Conservation (phyloP, 1,140 invertebrate species). For the Tenebrio molitor region DNA sequence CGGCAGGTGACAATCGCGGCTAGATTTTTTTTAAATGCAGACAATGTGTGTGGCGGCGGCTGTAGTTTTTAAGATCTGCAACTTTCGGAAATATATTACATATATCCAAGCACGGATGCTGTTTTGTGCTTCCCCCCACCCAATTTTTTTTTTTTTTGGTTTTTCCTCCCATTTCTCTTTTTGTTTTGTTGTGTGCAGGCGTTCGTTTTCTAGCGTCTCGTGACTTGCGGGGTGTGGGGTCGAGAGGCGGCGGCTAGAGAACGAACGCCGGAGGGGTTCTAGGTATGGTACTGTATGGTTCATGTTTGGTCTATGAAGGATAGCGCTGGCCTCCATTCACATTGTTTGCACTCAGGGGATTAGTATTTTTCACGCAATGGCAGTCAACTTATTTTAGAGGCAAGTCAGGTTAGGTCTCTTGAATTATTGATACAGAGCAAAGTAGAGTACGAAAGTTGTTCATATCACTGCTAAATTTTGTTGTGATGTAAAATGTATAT, state of each 20-base stretch:
- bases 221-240: neutral
- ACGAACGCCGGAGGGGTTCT: constrained; percentile 26
- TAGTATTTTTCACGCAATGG: constrained; percentile 32
- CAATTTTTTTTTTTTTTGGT: neutral
- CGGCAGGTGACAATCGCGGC: constrained; percentile 44
- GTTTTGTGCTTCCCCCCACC: no score
- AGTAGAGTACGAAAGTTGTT: constrained; percentile 50
- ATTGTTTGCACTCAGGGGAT: constrained; percentile 84
- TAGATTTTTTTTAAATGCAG: constrained; percentile 64
- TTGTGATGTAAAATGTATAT: constrained; percentile 59
- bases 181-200: constrained; percentile 33
- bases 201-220: constrained; percentile 10
- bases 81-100: no score
- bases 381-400: constrained; percentile 52
- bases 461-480: constrained; percentile 55
- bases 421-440: constrained; percentile 39
- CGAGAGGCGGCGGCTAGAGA: no score
- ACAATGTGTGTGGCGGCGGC: constrained; percentile 68
- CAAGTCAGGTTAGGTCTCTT: constrained; percentile 52
- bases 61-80: constrained; percentile 45
- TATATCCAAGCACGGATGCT: neutral
- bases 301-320: constrained; percentile 30
- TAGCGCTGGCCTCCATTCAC: constrained; percentile 86
- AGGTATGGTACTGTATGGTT: constrained; percentile 62
- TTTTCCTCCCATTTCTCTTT: constrained; percentile 27